Evolutionary conservation across 1,140 invertebrate genomes (phyloP), one percentile per base, ranked within the genome.

Genomic region (Calephelis virginiensis): DNA sequence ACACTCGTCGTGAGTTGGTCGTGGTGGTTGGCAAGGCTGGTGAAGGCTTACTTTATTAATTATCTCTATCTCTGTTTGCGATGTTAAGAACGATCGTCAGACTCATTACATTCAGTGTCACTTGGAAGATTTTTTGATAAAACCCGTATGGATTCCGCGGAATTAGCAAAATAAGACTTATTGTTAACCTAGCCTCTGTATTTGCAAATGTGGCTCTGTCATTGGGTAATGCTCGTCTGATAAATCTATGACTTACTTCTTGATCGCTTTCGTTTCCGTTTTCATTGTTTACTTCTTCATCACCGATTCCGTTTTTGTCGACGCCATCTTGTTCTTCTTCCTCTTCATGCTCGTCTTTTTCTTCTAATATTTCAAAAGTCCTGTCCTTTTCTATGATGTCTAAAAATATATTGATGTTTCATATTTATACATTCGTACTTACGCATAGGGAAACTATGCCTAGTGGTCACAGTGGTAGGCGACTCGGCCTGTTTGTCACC

Each of bases 291-390:
- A 72, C 72, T 53, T 76, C 73, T 59, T 77, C 69, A 8, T 64
- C 70, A 17, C 76, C 71, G 43, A 68, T 68, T 82, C 81, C 11
- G 11, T 45, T 49, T 64, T 50, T 56, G 38, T 12, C 9, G 6
- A 40, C 6, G 0, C 28, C 10, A 11, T 83, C 80, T 48, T 86
- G 83, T 67, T 85, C 83, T 72, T 91, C 84, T 17, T 92, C 92
- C 66, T 93, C 92, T 71, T 92, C 90, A 68, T 74, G 71, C 77
- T 93, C 93, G 37, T 92, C 86, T 62, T 85, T 90, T 75, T 89
- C 92, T 75, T 82, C 91, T 45, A 92, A 77, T 8, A 90, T 87
- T 66, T 93, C 92, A 87, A 90, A 93, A 13, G 89, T 80, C 53
- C 91, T 76, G 63, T 93, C 92, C 75, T 86, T 85, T 28, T 91